Conservation (phyloP, 2,113 vertebrate species). For the Rattus norvegicus region GRCr8 NC_086033.1:72258501-72259000, state of each 20-base stretch:
- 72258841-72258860: slow-evolving; percentile 40
- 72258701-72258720: neutral
- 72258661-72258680: neutral
- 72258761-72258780: slow-evolving; percentile 38
- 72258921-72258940: slow-evolving; percentile 62
- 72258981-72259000: slow-evolving; percentile 42
- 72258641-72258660: neutral
- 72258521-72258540: neutral
- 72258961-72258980: slow-evolving; percentile 53
- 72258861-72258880: slow-evolving; percentile 35
- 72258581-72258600: neutral
- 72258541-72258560: neutral
- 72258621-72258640: neutral
- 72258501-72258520: neutral
- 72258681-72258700: neutral
- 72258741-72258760: slow-evolving; percentile 17
- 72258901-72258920: slow-evolving; percentile 41
- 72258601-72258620: neutral
- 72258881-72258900: slow-evolving; percentile 13
- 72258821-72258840: slow-evolving; percentile 27
- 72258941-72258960: slow-evolving; percentile 46
- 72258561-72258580: too few relatives aligned
- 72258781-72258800: slow-evolving; percentile 45
- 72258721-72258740: neutral
- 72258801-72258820: slow-evolving; percentile 33